A percentile compares a stretch with the other conserved stretches of the same genome.
Evolutionary conservation across 2,888 invertebrate genomes (phyloP).

Genomic region (Sesamia inferens): DNA sequence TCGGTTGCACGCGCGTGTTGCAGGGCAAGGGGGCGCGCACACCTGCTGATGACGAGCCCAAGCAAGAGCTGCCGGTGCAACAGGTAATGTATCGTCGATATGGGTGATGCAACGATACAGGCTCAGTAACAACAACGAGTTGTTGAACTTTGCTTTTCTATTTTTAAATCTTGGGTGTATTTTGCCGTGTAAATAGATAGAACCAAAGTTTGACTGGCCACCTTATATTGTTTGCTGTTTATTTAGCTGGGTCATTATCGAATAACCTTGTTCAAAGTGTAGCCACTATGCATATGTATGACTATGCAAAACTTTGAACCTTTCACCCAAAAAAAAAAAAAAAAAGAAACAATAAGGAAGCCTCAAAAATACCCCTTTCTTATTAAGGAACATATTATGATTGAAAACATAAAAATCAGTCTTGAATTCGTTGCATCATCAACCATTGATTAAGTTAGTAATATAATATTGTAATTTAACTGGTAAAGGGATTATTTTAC

Average conservation of each 20-base stretch:
- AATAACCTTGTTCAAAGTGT: neutral
- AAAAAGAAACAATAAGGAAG: neutral
- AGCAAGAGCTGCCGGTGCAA: constrained; percentile 64
- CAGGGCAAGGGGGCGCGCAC: constrained; percentile 87
- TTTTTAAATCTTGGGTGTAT: constrained; percentile 15
- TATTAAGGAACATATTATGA: neutral
- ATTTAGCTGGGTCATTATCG: neutral
- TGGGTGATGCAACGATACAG: constrained; percentile 54
- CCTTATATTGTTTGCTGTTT: neutral
- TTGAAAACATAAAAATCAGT: neutral
- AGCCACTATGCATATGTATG: neutral
- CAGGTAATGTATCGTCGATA: constrained; percentile 73
- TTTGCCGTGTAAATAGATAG: constrained; percentile 6
- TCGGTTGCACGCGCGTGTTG: constrained; percentile 81
- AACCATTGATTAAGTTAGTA: neutral
- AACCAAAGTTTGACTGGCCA: neutral
- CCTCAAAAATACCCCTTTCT: neutral
- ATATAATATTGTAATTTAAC: constrained; percentile 24
- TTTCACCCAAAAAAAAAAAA: neutral
- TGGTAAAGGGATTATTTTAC: constrained; percentile 22
- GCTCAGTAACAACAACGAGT: constrained; percentile 24
- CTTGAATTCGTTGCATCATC: constrained; percentile 47
- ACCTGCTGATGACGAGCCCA: constrained; percentile 81
- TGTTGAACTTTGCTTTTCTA: constrained; percentile 11
- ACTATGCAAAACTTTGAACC: neutral